Percentiles rank a stretch among this genome's conserved stretches.
phyloP scores from a whole-genome alignment of 92 coral and sea anemone species.

The Montipora capitata region DNA sequence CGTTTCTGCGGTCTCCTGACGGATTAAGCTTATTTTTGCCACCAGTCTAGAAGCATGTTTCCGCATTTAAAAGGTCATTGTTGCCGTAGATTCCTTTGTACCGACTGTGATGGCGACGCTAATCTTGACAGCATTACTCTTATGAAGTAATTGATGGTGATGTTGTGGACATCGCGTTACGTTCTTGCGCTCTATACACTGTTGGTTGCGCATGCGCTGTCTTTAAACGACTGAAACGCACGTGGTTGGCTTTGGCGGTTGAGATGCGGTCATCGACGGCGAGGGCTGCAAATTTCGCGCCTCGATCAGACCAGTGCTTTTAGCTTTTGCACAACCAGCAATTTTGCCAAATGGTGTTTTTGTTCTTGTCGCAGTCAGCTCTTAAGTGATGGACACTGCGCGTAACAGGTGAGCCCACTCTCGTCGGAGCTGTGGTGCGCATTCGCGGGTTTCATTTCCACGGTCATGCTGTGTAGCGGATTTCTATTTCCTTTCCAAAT shows the following conservation, averaged over 20 bases:
- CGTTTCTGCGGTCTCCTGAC: conserved; percentile 64
- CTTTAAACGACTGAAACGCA: conserved; percentile 71
- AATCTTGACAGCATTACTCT: conserved; percentile 42
- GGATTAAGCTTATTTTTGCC: conserved; percentile 63
- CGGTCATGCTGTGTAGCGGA: conserved; percentile 18
- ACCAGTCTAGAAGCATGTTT: conserved; percentile 35
- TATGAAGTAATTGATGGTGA: conserved; percentile 68
- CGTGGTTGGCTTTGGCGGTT: conserved; percentile 65
- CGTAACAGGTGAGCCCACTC: conserved; percentile 15
- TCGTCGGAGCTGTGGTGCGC: conserved; percentile 58
- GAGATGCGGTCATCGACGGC: conserved; percentile 59
- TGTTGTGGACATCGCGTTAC: conserved; percentile 57
- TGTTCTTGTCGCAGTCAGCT: conserved; percentile 11
- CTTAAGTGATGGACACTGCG: conserved; percentile 35
- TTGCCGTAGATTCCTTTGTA: conserved; percentile 43
- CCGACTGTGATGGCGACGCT: conserved; percentile 54
- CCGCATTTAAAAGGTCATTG: conserved; percentile 47
- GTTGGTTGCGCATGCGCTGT: conserved; percentile 60
- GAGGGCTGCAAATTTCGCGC: conserved; percentile 61
- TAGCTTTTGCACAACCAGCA: conserved; percentile 73
- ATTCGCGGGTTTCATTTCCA: conserved; percentile 29
- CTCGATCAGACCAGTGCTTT: conserved; percentile 82
- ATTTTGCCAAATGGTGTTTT: conserved; percentile 28
- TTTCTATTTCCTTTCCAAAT: conserved; percentile 50
- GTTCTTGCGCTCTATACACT: conserved; percentile 52